Base-by-base conservation (phyloP, 2,113 vertebrate species). In the Centropristis striata region DNA sequence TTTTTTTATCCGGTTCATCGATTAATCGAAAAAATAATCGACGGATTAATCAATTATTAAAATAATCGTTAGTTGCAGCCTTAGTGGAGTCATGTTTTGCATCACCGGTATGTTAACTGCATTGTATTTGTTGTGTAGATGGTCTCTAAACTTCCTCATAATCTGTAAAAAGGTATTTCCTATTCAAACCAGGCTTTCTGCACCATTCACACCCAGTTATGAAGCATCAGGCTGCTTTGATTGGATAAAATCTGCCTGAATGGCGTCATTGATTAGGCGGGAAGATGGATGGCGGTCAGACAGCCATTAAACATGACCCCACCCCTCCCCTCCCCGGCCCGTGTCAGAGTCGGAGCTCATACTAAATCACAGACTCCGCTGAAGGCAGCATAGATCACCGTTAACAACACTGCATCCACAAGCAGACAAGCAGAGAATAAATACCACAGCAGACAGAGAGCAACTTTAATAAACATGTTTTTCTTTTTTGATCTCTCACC, bases 311-410 rank as follows among this genome's bases (percentile, higher is more conserved):
- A 85, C 28, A 18, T 84, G 86, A 87, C 84, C 82, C 41, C 15
- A 18, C 39, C 64, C 37, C 32, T 20, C 41, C 70, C 64, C 14
- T 54, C 46, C 50, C 27, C 4, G 36, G 72, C 84, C 74, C 57
- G 61, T 87, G 87, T 89, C 85, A 59, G 81, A 75, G 80, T 78
- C 75, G 57, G 71, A 73, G 84, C 84, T 44, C 76, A 3, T 28
- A 83, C 73, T 93, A 88, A 92, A 91, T 91, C 82, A 90, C 71
- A 65, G 84, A 86, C 75, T 80, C 36, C 3, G 14, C 55, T 88
- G 84, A 93, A 93, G 86, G 87, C 86, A 87, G 75, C 78, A 87
- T 90, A 89, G 81, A 93, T 90, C 88, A 88, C 82, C 1, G 37
- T 80, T 85, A 88, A 91, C 71, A 72, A 86, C 78, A 1, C 65